These are phyloP conservation scores for Lucinisca nassula DNA, from an alignment of 2,888 invertebrate genomes.

Conservation along the genomic window DNA sequence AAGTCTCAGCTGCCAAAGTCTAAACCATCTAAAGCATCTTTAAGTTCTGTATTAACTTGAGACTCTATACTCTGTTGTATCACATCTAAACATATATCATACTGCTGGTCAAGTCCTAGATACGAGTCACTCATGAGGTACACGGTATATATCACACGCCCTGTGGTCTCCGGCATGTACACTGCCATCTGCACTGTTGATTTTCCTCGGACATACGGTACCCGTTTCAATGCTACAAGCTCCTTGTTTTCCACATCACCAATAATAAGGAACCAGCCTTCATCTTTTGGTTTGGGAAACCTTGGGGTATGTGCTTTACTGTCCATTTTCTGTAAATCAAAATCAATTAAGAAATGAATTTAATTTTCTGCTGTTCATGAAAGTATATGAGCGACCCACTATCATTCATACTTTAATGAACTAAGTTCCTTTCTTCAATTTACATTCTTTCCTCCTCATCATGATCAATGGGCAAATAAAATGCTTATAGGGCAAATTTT, in stretches of 20 bases:
- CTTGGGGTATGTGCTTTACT: slow-evolving; percentile 92
- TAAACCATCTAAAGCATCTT: slow-evolving; percentile 73
- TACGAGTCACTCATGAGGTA: slow-evolving; percentile 97
- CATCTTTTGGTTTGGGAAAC: slow-evolving; percentile 97
- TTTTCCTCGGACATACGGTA: slow-evolving; percentile 86
- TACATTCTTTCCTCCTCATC: too few relatives aligned
- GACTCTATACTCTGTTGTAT: slow-evolving; percentile 82
- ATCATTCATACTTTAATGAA: too few relatives aligned
- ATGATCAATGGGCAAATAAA: too few relatives aligned
- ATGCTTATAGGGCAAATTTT: too few relatives aligned
- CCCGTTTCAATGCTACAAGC: slow-evolving; percentile 94
- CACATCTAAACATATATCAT: slow-evolving; percentile 89
- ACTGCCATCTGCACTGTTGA: slow-evolving; percentile 89
- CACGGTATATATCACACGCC: slow-evolving; percentile 93
- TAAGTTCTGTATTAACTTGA: slow-evolving; percentile 84
- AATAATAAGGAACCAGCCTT: slow-evolving; percentile 97
- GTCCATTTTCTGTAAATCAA: slow-evolving; percentile 82
- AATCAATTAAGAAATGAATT: too few relatives aligned
- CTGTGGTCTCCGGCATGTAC: slow-evolving; percentile 89
- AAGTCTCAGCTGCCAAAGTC: slow-evolving; percentile 56
- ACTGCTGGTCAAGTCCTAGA: slow-evolving; percentile 97
- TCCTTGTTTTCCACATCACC: slow-evolving; percentile 93
- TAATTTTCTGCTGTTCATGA: too few relatives aligned
- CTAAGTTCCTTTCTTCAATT: too few relatives aligned
- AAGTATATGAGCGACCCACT: too few relatives aligned